Percentiles rank a stretch among this genome's conserved stretches.
Evolutionary conservation across 2,797 vertebrate genomes (phyloP).

Genomic region (Gobionotothen gibberifrons): DNA sequence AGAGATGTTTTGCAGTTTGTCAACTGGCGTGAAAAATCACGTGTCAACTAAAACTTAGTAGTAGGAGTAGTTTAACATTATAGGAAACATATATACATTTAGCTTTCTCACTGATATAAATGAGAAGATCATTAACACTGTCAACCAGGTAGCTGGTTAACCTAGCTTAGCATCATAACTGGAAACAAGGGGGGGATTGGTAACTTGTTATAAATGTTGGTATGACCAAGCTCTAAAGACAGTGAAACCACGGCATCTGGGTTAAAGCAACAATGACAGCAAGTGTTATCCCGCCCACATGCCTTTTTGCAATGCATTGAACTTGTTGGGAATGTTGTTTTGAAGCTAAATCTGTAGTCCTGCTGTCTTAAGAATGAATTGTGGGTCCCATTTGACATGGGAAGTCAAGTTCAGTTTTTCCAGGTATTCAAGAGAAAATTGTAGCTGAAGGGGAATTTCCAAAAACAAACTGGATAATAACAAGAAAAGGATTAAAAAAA

Average conservation of each 20-base stretch:
- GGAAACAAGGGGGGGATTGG: neutral
- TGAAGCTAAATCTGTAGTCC: neutral
- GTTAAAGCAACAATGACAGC: neutral
- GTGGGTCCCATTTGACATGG: neutral
- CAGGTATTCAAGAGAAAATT: neutral
- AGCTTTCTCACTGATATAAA: neutral
- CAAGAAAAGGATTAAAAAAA: neutral
- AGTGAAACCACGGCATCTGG: neutral
- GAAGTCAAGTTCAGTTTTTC: conserved; percentile 15
- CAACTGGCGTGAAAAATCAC: neutral
- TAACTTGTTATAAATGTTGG: neutral
- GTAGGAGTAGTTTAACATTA: neutral
- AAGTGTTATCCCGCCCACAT: neutral
- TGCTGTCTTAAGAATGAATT: neutral
- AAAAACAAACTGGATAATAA: neutral
- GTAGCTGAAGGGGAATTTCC: neutral
- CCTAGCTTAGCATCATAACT: neutral
- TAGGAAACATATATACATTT: neutral
- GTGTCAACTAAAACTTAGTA: neutral
- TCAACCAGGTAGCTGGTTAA: no score
- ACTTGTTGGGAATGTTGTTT: neutral
- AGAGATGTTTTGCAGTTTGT: neutral
- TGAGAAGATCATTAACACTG: neutral
- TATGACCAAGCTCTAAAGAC: neutral
- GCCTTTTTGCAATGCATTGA: neutral